phyloP scores from a whole-genome alignment of 2,888 invertebrate species.

The Zaprionus lineosus region DNA sequence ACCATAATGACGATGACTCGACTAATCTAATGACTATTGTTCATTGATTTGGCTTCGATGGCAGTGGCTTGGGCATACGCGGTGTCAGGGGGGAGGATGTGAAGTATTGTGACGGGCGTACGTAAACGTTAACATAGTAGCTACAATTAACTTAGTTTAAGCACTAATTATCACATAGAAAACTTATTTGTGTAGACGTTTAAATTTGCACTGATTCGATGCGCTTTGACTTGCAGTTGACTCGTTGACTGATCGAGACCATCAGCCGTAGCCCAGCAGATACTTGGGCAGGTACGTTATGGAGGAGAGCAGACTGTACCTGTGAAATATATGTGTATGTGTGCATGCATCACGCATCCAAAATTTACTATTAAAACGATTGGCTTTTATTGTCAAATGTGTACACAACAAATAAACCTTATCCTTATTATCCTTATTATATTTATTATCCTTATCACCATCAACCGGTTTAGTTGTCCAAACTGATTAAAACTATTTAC shows the following conservation, averaged over 20 bases:
- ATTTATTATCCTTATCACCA: constrained; percentile 8
- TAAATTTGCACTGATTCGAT: constrained; percentile 51
- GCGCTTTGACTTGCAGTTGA: constrained; percentile 57
- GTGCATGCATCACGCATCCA: no score
- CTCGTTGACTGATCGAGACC: constrained; percentile 13
- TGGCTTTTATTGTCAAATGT: constrained; percentile 39
- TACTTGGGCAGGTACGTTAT: constrained; percentile 94
- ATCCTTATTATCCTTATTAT: no score
- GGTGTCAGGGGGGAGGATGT: not conserved
- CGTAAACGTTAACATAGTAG: constrained; percentile 9
- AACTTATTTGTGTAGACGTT: constrained; percentile 59
- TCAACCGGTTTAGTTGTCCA: constrained; percentile 18
- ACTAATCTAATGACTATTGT: constrained; percentile 74
- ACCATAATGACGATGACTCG: constrained; percentile 19
- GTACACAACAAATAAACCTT: constrained; percentile 2
- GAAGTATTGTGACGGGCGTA: constrained; percentile 9
- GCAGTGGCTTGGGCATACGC: not conserved
- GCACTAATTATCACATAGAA: constrained; percentile 75
- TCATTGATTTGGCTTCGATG: constrained; percentile 59
- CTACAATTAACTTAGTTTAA: constrained; percentile 48
- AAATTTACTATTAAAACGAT: not conserved
- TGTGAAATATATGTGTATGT: constrained; percentile 71
- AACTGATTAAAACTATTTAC: no score
- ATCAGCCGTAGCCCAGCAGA: constrained; percentile 91
- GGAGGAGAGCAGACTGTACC: constrained; percentile 93